These are phyloP conservation scores for Stenchaetothrips biformis DNA, from an alignment of 2,888 invertebrate genomes.

Conservation along the genomic window DNA sequence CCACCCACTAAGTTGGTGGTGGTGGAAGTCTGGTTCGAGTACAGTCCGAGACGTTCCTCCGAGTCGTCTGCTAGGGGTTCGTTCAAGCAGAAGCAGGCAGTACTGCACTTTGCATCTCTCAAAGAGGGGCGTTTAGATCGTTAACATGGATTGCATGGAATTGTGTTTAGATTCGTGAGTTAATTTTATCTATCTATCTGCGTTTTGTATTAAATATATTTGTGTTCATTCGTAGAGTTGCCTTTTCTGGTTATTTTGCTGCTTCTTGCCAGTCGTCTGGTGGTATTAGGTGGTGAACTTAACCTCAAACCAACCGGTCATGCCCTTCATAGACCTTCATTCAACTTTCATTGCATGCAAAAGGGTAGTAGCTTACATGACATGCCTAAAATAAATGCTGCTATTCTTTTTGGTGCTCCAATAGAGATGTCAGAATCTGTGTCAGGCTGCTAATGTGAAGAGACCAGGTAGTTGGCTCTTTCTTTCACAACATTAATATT, in stretches of 20 bases:
- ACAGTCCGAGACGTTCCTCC: not conserved
- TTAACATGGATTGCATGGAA: conserved; percentile 21
- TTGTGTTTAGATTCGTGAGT: conserved; percentile 25
- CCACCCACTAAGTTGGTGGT: too few relatives aligned
- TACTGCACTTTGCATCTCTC: conserved; percentile 20
- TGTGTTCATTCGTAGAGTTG: not conserved
- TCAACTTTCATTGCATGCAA: conserved; percentile 16
- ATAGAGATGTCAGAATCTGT: not conserved
- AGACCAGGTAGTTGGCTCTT: not conserved
- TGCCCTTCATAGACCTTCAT: conserved; percentile 18
- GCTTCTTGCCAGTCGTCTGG: not conserved
- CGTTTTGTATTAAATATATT: conserved; percentile 6
- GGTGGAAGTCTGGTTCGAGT: too few relatives aligned
- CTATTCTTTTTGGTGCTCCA: not conserved
- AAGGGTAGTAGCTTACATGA: conserved; percentile 15
- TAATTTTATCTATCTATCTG: not conserved
- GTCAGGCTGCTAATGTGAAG: not conserved
- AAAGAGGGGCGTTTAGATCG: conserved; percentile 24
- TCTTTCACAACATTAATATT: not conserved
- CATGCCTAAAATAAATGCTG: conserved; percentile 16
- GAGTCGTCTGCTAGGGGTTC: conserved; percentile 13
- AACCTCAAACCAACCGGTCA: conserved; percentile 18
- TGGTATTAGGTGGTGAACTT: not conserved
- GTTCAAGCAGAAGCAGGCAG: not conserved
- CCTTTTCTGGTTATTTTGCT: not conserved